phyloP scores from a whole-genome alignment of 2,888 invertebrate species.

The Boloria selene region DNA sequence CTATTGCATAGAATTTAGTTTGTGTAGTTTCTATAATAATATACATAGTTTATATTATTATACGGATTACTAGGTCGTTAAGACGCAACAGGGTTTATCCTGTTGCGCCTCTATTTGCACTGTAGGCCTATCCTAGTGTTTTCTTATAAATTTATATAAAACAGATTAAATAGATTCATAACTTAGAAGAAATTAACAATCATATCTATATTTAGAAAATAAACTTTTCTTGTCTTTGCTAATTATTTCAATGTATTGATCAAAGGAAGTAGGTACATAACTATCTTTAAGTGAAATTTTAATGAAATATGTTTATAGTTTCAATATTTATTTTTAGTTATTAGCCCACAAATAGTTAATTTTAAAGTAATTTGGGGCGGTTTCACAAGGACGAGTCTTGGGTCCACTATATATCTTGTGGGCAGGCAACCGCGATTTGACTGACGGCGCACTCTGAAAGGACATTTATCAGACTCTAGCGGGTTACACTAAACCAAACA shows the following conservation, averaged over 20 bases:
- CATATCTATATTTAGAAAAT: no score
- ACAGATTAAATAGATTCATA: neutral
- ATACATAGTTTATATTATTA: no score
- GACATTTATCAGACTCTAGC: constrained; percentile 81
- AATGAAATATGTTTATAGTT: neutral
- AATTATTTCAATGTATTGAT: neutral
- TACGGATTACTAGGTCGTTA: constrained; percentile 1
- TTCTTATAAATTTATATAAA: neutral
- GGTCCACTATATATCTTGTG: constrained; percentile 81
- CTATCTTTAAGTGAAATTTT: neutral
- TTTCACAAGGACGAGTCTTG: constrained; percentile 71
- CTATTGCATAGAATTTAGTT: no score
- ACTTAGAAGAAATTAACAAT: no score
- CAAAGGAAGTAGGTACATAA: no score
- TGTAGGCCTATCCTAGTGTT: neutral
- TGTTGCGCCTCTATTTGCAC: constrained; percentile 22
- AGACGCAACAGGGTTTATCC: constrained; percentile 26
- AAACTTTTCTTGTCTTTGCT: no score
- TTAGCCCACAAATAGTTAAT: constrained; percentile 59
- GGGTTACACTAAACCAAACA: constrained; percentile 81
- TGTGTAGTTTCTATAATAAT: no score
- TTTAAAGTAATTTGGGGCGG: constrained; percentile 69
- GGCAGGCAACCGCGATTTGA: constrained; percentile 81
- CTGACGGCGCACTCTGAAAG: constrained; percentile 80
- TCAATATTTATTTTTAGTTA: constrained; percentile 5